phyloP scores from a whole-genome alignment of 2,113 vertebrate genomes.

The Pavo muticus region DNA sequence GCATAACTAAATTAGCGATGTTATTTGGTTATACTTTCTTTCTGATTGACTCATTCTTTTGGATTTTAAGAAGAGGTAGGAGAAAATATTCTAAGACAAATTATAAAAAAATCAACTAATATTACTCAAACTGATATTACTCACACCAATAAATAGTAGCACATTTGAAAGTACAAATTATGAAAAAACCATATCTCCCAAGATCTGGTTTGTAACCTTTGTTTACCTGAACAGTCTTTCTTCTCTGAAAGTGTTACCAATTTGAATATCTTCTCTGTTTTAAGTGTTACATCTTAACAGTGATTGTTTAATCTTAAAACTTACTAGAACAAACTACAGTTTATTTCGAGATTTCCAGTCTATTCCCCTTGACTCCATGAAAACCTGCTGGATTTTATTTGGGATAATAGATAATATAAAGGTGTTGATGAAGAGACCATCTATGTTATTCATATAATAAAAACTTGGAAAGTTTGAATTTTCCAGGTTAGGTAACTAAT shows the following conservation, averaged over 20 bases:
- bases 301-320: background rate
- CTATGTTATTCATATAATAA: background rate
- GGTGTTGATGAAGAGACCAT: background rate
- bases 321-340: background rate
- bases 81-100: background rate
- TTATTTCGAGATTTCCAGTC: background rate
- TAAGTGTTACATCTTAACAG: background rate
- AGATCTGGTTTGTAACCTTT: background rate
- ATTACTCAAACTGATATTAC: background rate
- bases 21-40: background rate
- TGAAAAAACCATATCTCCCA: background rate
- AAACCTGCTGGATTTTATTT: background rate
- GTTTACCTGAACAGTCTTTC: background rate
- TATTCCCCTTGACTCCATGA: background rate
- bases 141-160: background rate
- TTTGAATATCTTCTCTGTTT: background rate
- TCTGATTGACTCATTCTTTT: background rate
- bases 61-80: background rate
- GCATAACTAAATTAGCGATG: background rate
- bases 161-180: background rate
- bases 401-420: background rate
- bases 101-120: background rate
- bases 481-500: background rate
- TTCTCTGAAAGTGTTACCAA: background rate
- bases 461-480: background rate